These are phyloP conservation scores for Meles meles DNA, from an alignment of 2,113 vertebrate genomes.

Conservation along the genomic window DNA sequence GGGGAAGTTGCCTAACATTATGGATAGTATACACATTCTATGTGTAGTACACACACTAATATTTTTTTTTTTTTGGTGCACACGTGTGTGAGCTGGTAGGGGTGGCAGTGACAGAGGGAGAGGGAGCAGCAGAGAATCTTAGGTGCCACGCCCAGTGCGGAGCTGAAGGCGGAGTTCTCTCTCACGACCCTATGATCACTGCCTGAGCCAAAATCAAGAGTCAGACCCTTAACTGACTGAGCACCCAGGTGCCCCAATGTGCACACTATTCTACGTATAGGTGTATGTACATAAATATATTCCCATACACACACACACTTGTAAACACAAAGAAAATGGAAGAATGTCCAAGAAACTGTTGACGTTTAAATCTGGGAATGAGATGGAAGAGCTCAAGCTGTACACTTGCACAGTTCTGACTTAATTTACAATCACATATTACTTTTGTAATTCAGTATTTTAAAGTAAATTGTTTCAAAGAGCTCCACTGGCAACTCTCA, in stretches of 20 bases:
- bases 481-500: background rate
- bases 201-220: background rate
- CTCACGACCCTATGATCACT: background rate
- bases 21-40: background rate
- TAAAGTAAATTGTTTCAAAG: background rate
- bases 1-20: background rate
- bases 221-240: background rate
- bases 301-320: background rate
- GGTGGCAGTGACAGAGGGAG: background rate
- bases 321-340: constrained; percentile 2
- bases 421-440: background rate
- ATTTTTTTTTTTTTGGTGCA: background rate
- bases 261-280: background rate
- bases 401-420: background rate
- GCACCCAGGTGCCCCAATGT: background rate
- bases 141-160: background rate
- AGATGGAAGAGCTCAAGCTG: background rate
- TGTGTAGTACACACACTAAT: background rate
- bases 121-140: background rate
- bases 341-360: background rate
- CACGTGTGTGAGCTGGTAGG: background rate
- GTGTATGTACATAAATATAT: background rate
- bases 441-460: background rate
- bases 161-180: background rate
- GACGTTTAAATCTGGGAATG: background rate